phyloP scores from a whole-genome alignment of 2,113 vertebrate genomes.

The Podarcis cretensis region DNA sequence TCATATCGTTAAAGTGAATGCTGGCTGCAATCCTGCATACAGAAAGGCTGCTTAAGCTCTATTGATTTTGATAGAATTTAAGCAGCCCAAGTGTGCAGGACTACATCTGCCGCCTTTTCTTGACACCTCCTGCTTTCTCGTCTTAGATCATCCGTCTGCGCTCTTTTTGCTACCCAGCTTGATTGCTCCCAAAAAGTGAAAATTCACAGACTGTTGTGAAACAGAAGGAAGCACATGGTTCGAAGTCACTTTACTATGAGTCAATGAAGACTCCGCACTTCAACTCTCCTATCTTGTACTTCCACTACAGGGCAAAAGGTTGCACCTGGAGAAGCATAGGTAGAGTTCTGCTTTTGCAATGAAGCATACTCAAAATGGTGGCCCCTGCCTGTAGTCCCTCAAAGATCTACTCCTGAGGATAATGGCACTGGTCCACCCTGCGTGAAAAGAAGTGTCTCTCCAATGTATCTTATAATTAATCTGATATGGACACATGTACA shows the following conservation, averaged over 20 bases:
- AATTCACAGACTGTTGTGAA: constrained; percentile 56
- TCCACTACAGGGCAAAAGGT: neutral
- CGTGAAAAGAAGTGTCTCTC: constrained; percentile 11
- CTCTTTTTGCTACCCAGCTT: constrained; percentile 10
- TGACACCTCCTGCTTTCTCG: constrained; percentile 15
- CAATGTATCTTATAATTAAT: constrained; percentile 34
- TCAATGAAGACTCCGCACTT: constrained; percentile 53
- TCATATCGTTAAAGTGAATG: neutral
- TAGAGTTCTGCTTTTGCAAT: neutral
- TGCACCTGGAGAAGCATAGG: neutral
- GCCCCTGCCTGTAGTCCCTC: neutral
- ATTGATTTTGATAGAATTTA: constrained; percentile 1
- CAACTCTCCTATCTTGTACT: constrained; percentile 11
- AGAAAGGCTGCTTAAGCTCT: constrained; percentile 13
- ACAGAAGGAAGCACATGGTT: constrained; percentile 62
- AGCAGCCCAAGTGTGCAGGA: neutral
- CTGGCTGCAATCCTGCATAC: constrained; percentile 4
- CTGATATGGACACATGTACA: neutral
- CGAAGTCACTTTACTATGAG: constrained; percentile 46
- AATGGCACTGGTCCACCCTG: neutral
- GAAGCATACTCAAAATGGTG: neutral
- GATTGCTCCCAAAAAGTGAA: constrained; percentile 18
- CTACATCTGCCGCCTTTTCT: constrained; percentile 7
- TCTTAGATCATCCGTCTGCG: constrained; percentile 8
- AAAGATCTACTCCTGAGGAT: neutral